phyloP scores from a whole-genome alignment of 1,140 invertebrate genomes.

The Penaeus indicus region DNA sequence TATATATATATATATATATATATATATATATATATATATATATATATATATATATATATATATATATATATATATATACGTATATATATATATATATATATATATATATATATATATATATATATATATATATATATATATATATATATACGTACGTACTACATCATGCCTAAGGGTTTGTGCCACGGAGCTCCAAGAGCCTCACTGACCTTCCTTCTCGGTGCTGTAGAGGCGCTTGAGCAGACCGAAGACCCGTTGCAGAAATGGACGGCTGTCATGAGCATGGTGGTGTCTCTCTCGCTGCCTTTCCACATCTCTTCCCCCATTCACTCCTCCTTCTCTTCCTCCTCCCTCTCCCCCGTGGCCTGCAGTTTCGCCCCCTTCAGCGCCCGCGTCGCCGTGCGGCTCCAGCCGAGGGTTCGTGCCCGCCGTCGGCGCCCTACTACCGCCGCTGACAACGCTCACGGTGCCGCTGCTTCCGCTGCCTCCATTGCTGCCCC shows the following conservation, averaged over 20 bases:
- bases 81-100: too few species aligned
- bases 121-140: slow-evolving; percentile 21
- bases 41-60: too few species aligned
- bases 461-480: background rate
- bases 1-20: too few species aligned
- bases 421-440: background rate
- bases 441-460: background rate
- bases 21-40: too few species aligned
- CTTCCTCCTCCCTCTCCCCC: background rate
- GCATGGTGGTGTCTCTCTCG: background rate
- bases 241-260: background rate
- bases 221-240: background rate
- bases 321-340: background rate
- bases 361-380: background rate
- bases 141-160: too few species aligned
- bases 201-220: slow-evolving; percentile 14
- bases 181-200: too few species aligned
- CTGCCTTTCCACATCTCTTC: background rate
- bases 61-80: too few species aligned
- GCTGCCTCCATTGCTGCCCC: background rate
- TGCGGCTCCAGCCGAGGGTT: background rate
- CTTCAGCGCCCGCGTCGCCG: background rate
- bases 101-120: slow-evolving; percentile 23
- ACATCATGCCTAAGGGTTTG: too few species aligned
- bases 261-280: background rate